Evolutionary conservation across 1,140 invertebrate species (phyloP).

Genomic region (Dolichoris vasculosae): DNA sequence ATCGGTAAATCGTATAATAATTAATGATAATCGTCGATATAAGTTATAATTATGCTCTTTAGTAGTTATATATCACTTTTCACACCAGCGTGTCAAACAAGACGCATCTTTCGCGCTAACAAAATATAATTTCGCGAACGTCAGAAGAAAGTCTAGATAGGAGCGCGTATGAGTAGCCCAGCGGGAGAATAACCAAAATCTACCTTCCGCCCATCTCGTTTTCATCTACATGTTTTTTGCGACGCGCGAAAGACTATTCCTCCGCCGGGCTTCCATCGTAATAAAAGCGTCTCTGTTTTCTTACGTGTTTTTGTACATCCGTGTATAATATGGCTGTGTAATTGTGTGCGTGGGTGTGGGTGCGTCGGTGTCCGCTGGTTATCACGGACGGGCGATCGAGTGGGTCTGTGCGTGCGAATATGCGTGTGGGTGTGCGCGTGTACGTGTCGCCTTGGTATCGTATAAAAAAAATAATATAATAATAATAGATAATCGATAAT

Average conservation of each 20-base stretch:
- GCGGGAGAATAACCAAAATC: not conserved
- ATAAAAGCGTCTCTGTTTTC: conserved; percentile 1
- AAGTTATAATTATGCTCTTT: conserved; percentile 46
- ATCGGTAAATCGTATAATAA: conserved; percentile 23
- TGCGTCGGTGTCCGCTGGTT: not conserved
- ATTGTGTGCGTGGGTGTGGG: not conserved
- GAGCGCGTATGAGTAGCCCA: not conserved
- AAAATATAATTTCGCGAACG: not conserved
- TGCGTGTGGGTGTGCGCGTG: not conserved
- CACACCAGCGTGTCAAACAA: conserved; percentile 20
- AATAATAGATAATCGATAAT: not conserved
- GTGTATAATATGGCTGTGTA: not conserved
- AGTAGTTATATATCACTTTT: conserved; percentile 44
- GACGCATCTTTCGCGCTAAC: not conserved
- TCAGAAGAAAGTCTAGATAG: not conserved
- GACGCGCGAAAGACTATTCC: not conserved
- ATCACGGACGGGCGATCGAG: not conserved
- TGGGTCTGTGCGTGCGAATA: not conserved
- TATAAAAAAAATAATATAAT: no score
- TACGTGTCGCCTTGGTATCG: not conserved
- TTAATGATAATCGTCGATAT: conserved; percentile 38
- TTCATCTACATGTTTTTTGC: not conserved
- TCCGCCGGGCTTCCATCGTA: not conserved
- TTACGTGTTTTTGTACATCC: not conserved
- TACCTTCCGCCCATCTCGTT: not conserved